Percentiles rank a stretch among this genome's conserved stretches.
phyloP scores from a whole-genome alignment of 2,113 vertebrate species.

The Patagioenas fasciata region DNA sequence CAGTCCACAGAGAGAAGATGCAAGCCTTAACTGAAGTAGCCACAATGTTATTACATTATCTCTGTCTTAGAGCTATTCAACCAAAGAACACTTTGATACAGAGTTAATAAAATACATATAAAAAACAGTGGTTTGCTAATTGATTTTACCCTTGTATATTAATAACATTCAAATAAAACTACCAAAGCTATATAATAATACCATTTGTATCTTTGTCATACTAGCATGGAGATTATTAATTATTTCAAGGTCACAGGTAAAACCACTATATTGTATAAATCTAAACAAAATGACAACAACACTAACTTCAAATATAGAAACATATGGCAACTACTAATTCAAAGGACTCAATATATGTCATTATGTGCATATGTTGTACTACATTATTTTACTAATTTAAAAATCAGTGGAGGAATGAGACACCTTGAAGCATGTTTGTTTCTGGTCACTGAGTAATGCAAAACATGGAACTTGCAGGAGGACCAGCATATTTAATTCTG shows the following conservation, averaged over 20 bases:
- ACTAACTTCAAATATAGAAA: not conserved
- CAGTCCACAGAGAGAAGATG: not conserved
- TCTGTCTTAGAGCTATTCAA: not conserved
- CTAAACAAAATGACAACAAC: not conserved
- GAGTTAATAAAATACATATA: conserved; percentile 16
- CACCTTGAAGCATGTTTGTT: not conserved
- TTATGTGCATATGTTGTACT: not conserved
- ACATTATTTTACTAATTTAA: not conserved
- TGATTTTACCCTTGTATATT: conserved; percentile 12
- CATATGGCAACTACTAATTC: not conserved
- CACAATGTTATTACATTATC: not conserved
- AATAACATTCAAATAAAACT: conserved; percentile 26
- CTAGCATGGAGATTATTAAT: not conserved
- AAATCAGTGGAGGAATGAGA: not conserved
- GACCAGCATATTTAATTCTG: not conserved
- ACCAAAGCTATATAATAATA: not conserved
- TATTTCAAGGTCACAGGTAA: not conserved
- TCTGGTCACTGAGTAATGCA: not conserved
- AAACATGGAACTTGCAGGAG: not conserved
- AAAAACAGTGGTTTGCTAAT: conserved; percentile 24
- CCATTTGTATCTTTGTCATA: not conserved
- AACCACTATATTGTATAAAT: not conserved
- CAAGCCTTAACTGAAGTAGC: not conserved
- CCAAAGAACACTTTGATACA: not conserved
- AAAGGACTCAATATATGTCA: not conserved